Evolutionary conservation across 1,140 invertebrate genomes (phyloP), one percentile per base, ranked within the genome.

Genomic region (Drosophila arizonae): DNA sequence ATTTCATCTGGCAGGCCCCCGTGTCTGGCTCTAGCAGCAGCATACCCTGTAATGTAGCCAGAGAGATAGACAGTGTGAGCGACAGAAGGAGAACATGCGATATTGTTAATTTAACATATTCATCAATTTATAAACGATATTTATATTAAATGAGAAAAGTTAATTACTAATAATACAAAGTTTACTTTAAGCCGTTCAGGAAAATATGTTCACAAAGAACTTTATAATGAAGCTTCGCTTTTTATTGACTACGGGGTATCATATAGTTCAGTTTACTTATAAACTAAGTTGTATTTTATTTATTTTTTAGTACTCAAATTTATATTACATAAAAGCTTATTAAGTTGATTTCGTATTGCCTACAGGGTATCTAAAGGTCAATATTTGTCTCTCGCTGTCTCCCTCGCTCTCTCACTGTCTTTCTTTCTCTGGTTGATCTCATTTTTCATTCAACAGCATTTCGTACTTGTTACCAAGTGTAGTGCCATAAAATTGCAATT

Each of bases 1-100:
- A 64, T 45, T 43, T 43, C 28, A 45, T 11, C 54, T 13, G 67
- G 41, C 58, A 64, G 36, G 60, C 67, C 67, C 62, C 69, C 62
- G 52, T 57, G 54, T 57, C 61, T 65, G 62, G 46, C 51, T 52
- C 56, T 50, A 56, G 15, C 13, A 24, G 57, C 24, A 26, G 26
- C 36, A 30, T 67, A 69, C 66, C 56, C 66, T 69, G 28, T 56
- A 65, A 36, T 28, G 2, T 28, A 4, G n/a, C 15, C 36, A 54
- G 10, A 33, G 4, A 15, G 33, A 33, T 51, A 13, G 26, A 43
- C 13, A 13, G 13, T n/a, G 3, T 13, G 33, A 6, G 33, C 0
- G 33, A 9, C 5, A 2, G 33, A 33, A 1, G 0, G 2, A 9
- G 8, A 33, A 10, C 33, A 10, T 33, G 8, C 6, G 33, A 5